Base-by-base conservation (phyloP, 2,888 invertebrate species). In the Leptinotarsa rubiginosa region DNA sequence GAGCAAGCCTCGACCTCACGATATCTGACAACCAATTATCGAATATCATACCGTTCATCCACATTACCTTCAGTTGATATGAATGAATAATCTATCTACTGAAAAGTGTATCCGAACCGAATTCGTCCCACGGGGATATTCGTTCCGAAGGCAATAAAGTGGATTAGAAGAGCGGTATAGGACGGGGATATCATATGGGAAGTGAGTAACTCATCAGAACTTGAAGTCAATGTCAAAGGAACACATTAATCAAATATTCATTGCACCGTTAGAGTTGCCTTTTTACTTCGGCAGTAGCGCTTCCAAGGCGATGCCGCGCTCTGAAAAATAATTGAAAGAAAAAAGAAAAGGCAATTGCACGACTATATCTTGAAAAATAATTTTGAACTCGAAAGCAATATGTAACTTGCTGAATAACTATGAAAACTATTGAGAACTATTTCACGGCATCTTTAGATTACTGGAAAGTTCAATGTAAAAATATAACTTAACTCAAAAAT, bases 161-260 rank as follows among this genome's bases (percentile, higher is more conserved):
- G 15, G 25, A 59, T 59, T 59, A 59, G 15, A 59, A 25, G 15
- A 15, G 12, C 25, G 16, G 15, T 59, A 59, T 59, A 13, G 59
- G 59, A 59, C 2, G 52, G 31, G 68, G 54, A 52, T 54, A 54
- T 68, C 54, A 54, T 68, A 68, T 54, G 68, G 41, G 68, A 68
- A 67, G 68, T 59, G 25, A 59, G 15, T 65, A 73, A 66, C 77
- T 77, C 71, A 70, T 75, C 71, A 65, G 72, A 77, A 78, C 75
- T 75, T 69, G 69, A 69, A 67, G 69, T 50, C 65, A 79, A 79
- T 77, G 79, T 50, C 65, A 79, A 79, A 79, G 79, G 72, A 68
- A 59, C 69, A 73, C 76, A 77, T 77, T 77, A 77, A 79, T 79
- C 76, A 76, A 79, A 77, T 79, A 79, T 79, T 77, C 79, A 79